phyloP scores from a whole-genome alignment of 2,888 invertebrate species.

The Ectemnius cavifrons region DNA sequence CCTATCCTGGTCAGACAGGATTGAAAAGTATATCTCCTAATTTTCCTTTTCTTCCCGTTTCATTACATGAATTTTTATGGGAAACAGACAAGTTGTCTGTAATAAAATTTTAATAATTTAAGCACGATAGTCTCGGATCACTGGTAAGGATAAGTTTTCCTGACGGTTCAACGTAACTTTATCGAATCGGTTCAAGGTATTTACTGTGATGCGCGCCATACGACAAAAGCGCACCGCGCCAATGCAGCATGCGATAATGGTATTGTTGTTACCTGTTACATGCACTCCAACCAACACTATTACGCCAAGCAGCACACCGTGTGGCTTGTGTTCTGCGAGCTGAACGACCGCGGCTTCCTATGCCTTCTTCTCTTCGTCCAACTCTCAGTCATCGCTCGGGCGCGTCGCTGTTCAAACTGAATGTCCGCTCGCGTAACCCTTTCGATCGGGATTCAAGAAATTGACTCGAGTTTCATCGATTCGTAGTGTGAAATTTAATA shows the following conservation, averaged over 20 bases:
- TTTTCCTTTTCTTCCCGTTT: too few species aligned
- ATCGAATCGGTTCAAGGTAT: conserved; percentile 57
- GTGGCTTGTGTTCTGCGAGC: conserved; percentile 56
- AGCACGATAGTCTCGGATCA: too few species aligned
- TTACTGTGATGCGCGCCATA: conserved; percentile 34
- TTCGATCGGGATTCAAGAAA: conserved; percentile 1
- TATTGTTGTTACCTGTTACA: conserved; percentile 67
- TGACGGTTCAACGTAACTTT: conserved; percentile 16
- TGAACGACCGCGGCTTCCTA: conserved; percentile 61
- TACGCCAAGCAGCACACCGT: conserved; percentile 66
- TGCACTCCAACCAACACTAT: conserved; percentile 59
- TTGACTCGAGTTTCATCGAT: too few species aligned
- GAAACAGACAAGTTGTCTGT: too few species aligned
- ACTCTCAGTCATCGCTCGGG: conserved; percentile 69
- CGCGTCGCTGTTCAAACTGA: conserved; percentile 62
- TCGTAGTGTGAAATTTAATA: too few species aligned
- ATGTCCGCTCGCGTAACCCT: conserved; percentile 36
- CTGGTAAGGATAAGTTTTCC: background rate
- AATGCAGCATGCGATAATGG: conserved; percentile 70
- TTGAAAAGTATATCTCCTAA: too few species aligned
- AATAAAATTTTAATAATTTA: too few species aligned
- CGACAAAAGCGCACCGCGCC: conserved; percentile 64
- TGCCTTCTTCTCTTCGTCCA: conserved; percentile 56
- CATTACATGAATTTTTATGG: too few species aligned
- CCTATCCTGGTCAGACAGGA: too few species aligned